Base-by-base conservation (phyloP, 2,888 invertebrate species). In the Hemistola chrysoprasaria region DNA sequence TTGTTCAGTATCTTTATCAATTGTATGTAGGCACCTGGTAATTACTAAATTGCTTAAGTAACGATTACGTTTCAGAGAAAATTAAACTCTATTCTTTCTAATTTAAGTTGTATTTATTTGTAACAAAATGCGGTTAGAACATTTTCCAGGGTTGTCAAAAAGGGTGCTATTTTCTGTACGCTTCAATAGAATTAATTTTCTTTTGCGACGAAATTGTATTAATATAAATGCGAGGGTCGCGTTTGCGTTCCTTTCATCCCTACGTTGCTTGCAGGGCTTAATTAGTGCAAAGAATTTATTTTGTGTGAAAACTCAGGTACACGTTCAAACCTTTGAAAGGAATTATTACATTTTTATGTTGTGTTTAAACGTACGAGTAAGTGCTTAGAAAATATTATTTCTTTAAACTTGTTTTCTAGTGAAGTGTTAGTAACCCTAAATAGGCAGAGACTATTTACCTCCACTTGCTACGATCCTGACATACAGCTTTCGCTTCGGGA, bases 121-220 rank as follows among this genome's bases (percentile, higher is more conserved):
- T 36, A n/a, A n/a, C n/a, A n/a, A n/a, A n/a, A n/a, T n/a, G n/a
- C n/a, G 25, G 42, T 47, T 47, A 38, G 6, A 10, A 26, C 31
- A 16, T 40, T 53, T 40, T 25, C 27, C 23, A n/a, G 28, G n/a
- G 36, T 9, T 26, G 10, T n/a, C 25, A 16, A 8, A 47, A 26
- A 28, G 11, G 36, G 33, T 42, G 28, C 24, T 30, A 23, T 34
- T 40, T 33, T 39, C 21, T 33, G 24, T 40, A 31, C 22, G 34
- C 34, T 47, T 47, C 47, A 46, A 50, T 52, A 40, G 51, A 48
- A 52, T 50, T 51, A 50, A 53, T 56, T 53, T 56, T 53, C 51
- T 52, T 50, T 48, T 44, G 42, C 35, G 46, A 41, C 22, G 25
- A 30, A 53, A 50, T 49, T 37, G 40, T 50, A 45, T 56, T 45